Evolutionary conservation across 2,797 vertebrate species (phyloP).

Genomic region (Uromys caudimaculatus): DNA sequence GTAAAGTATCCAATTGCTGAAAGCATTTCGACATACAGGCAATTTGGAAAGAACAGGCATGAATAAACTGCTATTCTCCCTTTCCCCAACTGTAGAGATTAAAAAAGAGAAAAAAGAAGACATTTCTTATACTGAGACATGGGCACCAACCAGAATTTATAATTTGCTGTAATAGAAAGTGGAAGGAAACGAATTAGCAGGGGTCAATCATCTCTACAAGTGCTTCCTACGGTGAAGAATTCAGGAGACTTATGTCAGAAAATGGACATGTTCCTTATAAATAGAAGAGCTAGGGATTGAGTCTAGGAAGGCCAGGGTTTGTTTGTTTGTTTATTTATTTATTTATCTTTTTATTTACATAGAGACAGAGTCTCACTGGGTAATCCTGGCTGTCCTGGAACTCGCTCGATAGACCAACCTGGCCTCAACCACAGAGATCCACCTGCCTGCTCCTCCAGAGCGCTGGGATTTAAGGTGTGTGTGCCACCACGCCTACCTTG

Average conservation of each 20-base stretch:
- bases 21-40: not conserved
- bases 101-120: not conserved
- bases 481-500: accelerated
- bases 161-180: not conserved
- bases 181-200: not conserved
- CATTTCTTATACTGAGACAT: not conserved
- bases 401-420: not conserved
- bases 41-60: not conserved
- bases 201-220: not conserved
- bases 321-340: not conserved
- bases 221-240: not conserved
- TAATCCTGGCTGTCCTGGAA: not conserved
- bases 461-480: not conserved
- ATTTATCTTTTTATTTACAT: no score
- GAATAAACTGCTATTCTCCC: not conserved
- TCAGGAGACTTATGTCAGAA: accelerated
- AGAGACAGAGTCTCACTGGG: not conserved
- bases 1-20: not conserved
- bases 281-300: not conserved
- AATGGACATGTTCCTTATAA: not conserved
- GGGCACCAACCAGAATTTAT: not conserved
- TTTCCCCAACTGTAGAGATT: not conserved
- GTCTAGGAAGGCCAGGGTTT: not conserved
- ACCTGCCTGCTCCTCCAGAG: no score
- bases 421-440: not conserved